Base-by-base conservation (phyloP, 2,888 invertebrate genomes). In the Cabera pusaria region DNA sequence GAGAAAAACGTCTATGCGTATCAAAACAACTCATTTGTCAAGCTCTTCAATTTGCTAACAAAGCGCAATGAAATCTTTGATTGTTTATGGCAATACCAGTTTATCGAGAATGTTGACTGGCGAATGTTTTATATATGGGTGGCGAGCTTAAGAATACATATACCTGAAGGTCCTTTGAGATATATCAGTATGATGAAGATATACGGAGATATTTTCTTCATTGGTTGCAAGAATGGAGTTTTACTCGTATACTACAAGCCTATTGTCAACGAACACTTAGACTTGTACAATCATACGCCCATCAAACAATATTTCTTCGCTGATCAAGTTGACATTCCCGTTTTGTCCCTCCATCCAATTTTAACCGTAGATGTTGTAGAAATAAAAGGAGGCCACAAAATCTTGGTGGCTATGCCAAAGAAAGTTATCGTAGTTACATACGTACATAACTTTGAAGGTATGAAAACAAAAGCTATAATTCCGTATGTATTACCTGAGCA, bases 341-440 rank as follows among this genome's bases (percentile, higher is more conserved):
- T 80, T 0, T 43, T 82, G 0, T 68, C 76, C 0, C 56, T 59
- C 36, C 70, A 79, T 44, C 80, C 81, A 0, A 79, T 87, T 17
- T 33, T 80, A 0, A 65, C 72, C 37, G 68, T 86, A 3, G 85
- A 87, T 26, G 68, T 80, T 0, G 23, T 72, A 0, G 87, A 87
- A 55, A 45, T 50, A 0, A 66, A 71, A 19, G 63, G 71, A 0
- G 77, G 81, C 0, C 87, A 87, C 31, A 72, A 52, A 0, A 65
- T 87, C 0, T 41, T 83, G 1, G 73, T 83, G 0, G 85, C 70
- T 0, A 83, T 85, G 84, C 83, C 82, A 0, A 78, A 80, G 32
- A 83, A 85, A 48, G 66, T 87, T 5, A 77, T 72, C 0, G 54
- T 79, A 0, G 23, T 87, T 0, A 67, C 68, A n/a, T 84, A 74